Evolutionary conservation across 2,888 invertebrate species (phyloP).

Genomic region (Aproaerema taeniolella): DNA sequence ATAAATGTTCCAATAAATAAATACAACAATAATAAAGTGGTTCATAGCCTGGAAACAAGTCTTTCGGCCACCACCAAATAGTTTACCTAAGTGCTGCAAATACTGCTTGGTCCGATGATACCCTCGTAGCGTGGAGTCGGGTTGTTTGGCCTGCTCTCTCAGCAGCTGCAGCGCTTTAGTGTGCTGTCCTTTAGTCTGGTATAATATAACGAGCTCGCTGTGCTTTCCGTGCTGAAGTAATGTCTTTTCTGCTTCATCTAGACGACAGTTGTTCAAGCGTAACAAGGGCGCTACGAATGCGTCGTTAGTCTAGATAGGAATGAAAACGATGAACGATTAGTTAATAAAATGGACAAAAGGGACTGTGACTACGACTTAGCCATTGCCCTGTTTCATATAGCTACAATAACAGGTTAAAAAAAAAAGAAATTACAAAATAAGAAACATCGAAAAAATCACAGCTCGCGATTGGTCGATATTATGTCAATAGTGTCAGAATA

Average conservation of each 20-base stretch:
- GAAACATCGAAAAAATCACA: too few species aligned
- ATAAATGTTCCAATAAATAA: too few species aligned
- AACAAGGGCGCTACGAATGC: conserved; percentile 94
- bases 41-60: too few species aligned
- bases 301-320: conserved; percentile 88
- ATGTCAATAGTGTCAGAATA: too few species aligned
- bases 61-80: too few species aligned
- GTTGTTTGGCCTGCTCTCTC: conserved; percentile 84
- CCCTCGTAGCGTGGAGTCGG: conserved; percentile 87
- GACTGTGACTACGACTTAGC: background rate
- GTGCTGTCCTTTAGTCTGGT: conserved; percentile 96
- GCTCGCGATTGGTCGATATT: too few species aligned
- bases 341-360: conserved; percentile 3
- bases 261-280: conserved; percentile 93
- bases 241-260: conserved; percentile 95
- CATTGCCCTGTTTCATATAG: too few species aligned
- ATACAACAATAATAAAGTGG: too few species aligned
- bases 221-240: conserved; percentile 91
- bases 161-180: conserved; percentile 93
- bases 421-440: too few species aligned
- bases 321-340: too few species aligned
- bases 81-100: conserved; percentile 89
- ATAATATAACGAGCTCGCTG: conserved; percentile 95
- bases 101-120: conserved; percentile 92
- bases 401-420: too few species aligned